Base-by-base conservation (phyloP, 2,888 invertebrate genomes). In the Erebia aethiops region DNA sequence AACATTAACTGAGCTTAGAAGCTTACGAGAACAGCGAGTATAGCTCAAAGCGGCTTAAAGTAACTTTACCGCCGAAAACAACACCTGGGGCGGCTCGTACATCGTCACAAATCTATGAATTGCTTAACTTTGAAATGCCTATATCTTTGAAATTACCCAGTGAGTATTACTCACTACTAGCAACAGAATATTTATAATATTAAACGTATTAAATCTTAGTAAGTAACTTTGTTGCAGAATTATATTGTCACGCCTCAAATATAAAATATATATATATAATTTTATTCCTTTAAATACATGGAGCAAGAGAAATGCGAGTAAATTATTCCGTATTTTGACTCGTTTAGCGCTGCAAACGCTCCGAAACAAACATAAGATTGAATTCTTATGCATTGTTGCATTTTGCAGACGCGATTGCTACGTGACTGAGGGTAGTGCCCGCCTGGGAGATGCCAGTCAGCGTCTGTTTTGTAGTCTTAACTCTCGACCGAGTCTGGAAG, bases 381-480 rank as follows among this genome's bases (percentile, higher is more conserved):
- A 90, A 91, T 89, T 90, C 86, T 86, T 87, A 91, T 92, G 91
- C 91, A 87, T 88, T 90, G 90, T 87, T 91, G 91, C 88, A 88
- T 90, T 90, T 86, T 88, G 90, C 90, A 87, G 88, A 91, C 86
- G 86, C 85, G 84, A 87, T 86, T 85, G 84, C 86, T 86, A 87
- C 87, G 88, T 87, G 87, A 83, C 85, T 84, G 82, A 84, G 82
- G 82, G 81, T 83, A 88, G 86, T 86, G 86, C 88, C 83, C 87
- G 84, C 87, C 79, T 82, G 89, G 87, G 90, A 86, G 82, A 87
- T 81, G 90, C 90, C 89, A 91, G 91, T 90, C 91, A 91, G 91
- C 91, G 85, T 89, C 90, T 90, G 86, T 77, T 82, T 80, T 83
- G 87, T 86, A 86, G 85, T 84, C 86, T 87, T 84, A 87, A 87